A percentile compares a stretch with the other conserved stretches of the same genome.
These are phyloP conservation scores for Apoda limacodes DNA, from an alignment of 2,888 invertebrate genomes.

Conservation along the genomic window DNA sequence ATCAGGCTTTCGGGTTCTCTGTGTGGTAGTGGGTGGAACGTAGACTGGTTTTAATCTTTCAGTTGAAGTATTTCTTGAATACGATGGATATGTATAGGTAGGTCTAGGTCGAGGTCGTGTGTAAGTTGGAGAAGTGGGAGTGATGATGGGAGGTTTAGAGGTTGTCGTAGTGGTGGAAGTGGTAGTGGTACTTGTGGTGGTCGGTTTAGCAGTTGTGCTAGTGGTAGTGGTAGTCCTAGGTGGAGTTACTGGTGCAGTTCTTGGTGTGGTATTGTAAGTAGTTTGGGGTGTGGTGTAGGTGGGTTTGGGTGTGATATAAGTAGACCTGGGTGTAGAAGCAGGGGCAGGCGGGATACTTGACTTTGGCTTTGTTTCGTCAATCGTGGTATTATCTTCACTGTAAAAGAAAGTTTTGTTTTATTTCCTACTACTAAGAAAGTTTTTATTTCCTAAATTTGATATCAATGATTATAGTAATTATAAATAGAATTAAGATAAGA, in stretches of 20 bases:
- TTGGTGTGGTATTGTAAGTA: no score
- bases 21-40: constrained; percentile 6
- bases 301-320: constrained; percentile 16
- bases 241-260: constrained; percentile 20
- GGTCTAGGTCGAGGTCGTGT: constrained; percentile 21
- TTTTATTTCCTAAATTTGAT: no score
- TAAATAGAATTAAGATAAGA: no score
- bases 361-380: constrained; percentile 16
- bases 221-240: constrained; percentile 18
- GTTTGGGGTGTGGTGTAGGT: constrained; percentile 16
- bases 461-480: no score
- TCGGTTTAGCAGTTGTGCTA: constrained; percentile 18
- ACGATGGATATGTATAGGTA: no score
- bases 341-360: constrained; percentile 13
- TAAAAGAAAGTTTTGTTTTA: no score
- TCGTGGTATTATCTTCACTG: constrained; percentile 37
- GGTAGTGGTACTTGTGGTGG: constrained; percentile 23
- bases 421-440: no score
- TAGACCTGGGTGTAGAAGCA: constrained; percentile 10
- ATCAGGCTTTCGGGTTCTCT: constrained; percentile 17
- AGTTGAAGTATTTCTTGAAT: constrained; percentile 10
- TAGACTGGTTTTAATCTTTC: constrained; percentile 17
- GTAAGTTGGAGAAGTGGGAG: constrained; percentile 21
- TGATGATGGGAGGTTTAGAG: constrained; percentile 9
- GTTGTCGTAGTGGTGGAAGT: constrained; percentile 19